phyloP scores from a whole-genome alignment of 2,888 invertebrate genomes.

The Trissoscelio sp. region DNA sequence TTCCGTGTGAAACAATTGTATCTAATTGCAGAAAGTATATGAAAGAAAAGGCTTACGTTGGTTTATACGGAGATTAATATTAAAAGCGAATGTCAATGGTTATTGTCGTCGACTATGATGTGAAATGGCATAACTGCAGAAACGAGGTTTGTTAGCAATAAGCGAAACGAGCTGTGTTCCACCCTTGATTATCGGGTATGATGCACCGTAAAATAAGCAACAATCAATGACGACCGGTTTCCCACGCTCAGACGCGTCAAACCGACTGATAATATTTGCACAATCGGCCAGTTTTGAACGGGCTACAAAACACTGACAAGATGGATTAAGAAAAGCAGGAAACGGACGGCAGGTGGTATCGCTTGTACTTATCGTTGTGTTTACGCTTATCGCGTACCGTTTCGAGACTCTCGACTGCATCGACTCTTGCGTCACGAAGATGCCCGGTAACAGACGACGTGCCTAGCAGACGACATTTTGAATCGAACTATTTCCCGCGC shows the following conservation, averaged over 20 bases:
- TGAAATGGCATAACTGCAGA: conserved; percentile 35
- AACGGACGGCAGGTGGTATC: conserved; percentile 66
- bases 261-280: conserved; percentile 24
- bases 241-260: conserved; percentile 31
- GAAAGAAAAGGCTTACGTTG: conserved; percentile 29
- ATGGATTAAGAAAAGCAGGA: conserved; percentile 36
- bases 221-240: conserved; percentile 80
- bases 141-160: conserved; percentile 39
- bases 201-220: conserved; percentile 72
- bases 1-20: too few relatives aligned
- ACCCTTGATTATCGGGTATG: conserved; percentile 74
- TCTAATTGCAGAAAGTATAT: background rate
- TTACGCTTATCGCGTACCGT: conserved; percentile 72
- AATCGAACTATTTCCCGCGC: too few relatives aligned
- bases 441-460: conserved; percentile 81
- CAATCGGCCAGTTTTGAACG: conserved; percentile 24
- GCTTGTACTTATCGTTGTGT: conserved; percentile 71
- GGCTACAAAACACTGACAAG: conserved; percentile 34
- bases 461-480: conserved; percentile 82
- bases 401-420: conserved; percentile 58
- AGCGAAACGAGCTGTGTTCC: conserved; percentile 73
- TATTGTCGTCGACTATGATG: conserved; percentile 6
- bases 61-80: background rate
- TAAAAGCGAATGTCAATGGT: conserved; percentile 1
- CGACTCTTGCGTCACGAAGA: conserved; percentile 78